Conservation (phyloP, 2,888 invertebrate genomes). For the Koerneria pararmatus region DNA sequence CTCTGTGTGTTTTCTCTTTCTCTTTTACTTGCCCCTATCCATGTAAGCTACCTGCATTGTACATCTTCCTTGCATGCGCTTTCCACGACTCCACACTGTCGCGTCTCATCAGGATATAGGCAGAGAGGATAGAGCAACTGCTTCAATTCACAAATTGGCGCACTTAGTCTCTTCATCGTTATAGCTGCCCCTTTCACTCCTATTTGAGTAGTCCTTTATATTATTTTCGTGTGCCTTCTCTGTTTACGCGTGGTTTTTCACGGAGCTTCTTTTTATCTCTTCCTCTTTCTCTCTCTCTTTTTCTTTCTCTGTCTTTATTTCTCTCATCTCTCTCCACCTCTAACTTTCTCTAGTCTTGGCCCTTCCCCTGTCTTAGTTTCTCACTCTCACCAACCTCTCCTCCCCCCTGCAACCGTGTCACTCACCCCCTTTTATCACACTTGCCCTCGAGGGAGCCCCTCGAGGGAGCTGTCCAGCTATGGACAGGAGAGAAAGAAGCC, state of each 20-base stretch:
- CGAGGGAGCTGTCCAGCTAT: too few species aligned
- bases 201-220: neutral
- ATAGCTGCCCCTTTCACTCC: neutral
- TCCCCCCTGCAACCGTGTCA: too few species aligned
- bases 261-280: slow-evolving; percentile 4
- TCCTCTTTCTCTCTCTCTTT: neutral
- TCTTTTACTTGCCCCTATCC: neutral
- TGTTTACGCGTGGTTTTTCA: slow-evolving; percentile 1
- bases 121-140: neutral
- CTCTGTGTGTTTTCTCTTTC: neutral
- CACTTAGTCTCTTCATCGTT: slow-evolving; percentile 4
- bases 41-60: too few species aligned
- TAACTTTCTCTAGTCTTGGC: too few species aligned
- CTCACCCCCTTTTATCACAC: too few species aligned
- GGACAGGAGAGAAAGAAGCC: too few species aligned
- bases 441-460: too few species aligned
- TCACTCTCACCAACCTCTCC: too few species aligned
- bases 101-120: neutral
- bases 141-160: neutral
- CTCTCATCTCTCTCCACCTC: neutral
- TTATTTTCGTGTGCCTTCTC: neutral
- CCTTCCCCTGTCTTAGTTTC: too few species aligned
- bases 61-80: neutral
- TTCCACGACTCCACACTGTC: neutral
- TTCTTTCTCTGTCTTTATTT: neutral